These are phyloP conservation scores for Leptogaster cylindrica DNA, from an alignment of 2,888 invertebrate species.

Conservation along the genomic window DNA sequence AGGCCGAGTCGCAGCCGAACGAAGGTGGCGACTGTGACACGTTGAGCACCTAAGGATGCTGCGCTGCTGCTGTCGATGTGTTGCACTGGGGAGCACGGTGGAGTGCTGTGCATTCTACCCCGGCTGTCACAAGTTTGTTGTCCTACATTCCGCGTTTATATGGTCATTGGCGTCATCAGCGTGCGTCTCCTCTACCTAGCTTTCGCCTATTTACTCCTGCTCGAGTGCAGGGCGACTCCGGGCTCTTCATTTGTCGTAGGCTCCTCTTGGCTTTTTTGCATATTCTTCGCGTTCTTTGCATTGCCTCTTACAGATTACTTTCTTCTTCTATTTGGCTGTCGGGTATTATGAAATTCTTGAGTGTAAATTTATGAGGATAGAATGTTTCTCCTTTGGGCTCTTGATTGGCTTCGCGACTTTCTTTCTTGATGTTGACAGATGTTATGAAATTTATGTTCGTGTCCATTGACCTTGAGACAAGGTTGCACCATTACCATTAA, in stretches of 20 bases:
- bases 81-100: not conserved
- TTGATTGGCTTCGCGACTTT: conserved; percentile 35
- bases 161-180: conserved; percentile 46
- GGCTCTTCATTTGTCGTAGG: conserved; percentile 32
- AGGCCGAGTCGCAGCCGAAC: not conserved
- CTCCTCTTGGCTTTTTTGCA: conserved; percentile 16
- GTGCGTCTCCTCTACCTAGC: conserved; percentile 40
- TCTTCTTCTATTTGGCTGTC: conserved; percentile 33
- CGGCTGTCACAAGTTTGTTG: conserved; percentile 46
- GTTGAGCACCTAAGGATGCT: conserved; percentile 26
- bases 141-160: conserved; percentile 46
- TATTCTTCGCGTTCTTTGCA: conserved; percentile 14
- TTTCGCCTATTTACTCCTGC: conserved; percentile 40
- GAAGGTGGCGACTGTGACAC: conserved; percentile 39
- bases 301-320: conserved; percentile 32
- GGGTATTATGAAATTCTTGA: conserved; percentile 34
- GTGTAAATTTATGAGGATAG: conserved; percentile 37
- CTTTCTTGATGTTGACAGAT: conserved; percentile 19
- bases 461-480: conserved; percentile 40
- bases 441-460: conserved; percentile 30
- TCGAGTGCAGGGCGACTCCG: conserved; percentile 25
- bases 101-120: conserved; percentile 18
- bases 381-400: conserved; percentile 26
- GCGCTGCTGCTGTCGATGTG: conserved; percentile 8
- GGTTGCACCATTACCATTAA: conserved; percentile 15